Conservation (phyloP, 1,140 invertebrate species). For the Sitobion miscanthi region DNA sequence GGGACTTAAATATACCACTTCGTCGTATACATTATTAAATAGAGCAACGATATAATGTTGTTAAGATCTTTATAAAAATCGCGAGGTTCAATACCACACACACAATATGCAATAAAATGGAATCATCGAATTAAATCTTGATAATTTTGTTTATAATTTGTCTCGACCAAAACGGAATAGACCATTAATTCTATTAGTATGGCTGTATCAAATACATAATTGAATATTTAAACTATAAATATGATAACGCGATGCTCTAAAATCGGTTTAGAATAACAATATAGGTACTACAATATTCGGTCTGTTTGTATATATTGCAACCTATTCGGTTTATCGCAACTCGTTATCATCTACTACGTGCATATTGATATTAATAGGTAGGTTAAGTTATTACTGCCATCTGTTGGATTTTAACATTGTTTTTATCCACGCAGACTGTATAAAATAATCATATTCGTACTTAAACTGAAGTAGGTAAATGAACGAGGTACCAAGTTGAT, state of each 20-base stretch:
- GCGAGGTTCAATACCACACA: neutral
- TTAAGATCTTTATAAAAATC: neutral
- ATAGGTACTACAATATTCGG: neutral
- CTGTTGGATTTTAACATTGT: neutral
- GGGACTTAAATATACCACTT: too few relatives aligned
- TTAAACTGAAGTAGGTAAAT: neutral
- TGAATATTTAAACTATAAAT: neutral
- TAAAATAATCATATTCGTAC: too few relatives aligned
- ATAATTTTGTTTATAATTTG: neutral
- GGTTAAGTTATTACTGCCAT: neutral
- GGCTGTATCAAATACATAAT: neutral
- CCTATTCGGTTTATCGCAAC: neutral
- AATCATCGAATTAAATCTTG: neutral
- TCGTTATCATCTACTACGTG: neutral
- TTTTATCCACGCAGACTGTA: neutral
- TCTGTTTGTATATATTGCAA: neutral
- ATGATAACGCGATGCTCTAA: neutral
- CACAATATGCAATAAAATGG: neutral
- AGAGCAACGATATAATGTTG: neutral
- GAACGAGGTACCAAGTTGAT: neutral
- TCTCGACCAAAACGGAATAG: neutral
- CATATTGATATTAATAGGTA: neutral
- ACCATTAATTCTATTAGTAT: neutral
- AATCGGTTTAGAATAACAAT: neutral
- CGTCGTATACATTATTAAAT: neutral